Conservation (phyloP, 2,113 vertebrate genomes). For the Cnemophilus loriae region DNA sequence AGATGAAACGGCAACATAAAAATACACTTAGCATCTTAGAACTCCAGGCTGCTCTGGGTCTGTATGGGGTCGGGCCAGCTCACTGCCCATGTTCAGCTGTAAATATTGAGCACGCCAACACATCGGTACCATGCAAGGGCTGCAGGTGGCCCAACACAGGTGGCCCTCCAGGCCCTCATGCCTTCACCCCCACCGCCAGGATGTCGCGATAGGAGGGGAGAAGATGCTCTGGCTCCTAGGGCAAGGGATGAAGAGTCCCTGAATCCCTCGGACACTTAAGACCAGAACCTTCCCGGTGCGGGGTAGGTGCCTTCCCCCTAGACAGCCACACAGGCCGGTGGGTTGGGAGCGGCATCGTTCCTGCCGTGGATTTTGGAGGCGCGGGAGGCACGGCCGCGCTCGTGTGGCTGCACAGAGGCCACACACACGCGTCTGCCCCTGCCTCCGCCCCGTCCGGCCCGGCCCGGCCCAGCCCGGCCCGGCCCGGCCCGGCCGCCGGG, state of each 20-base stretch:
- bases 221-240: not conserved
- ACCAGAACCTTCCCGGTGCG: not conserved
- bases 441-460: too few species aligned
- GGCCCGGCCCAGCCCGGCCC: too few species aligned
- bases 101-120: fast-evolving
- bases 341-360: not conserved
- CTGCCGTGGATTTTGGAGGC: fast-evolving
- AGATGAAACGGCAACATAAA: not conserved
- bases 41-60: not conserved
- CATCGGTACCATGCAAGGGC: not conserved
- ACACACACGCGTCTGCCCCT: too few species aligned
- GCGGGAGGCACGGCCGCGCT: too few species aligned
- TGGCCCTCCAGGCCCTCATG: not conserved
- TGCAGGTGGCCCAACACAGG: not conserved
- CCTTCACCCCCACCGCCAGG: not conserved
- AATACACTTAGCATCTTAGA: not conserved
- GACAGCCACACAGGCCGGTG: not conserved
- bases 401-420: too few species aligned
- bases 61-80: not conserved
- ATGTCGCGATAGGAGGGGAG: not conserved
- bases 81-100: fast-evolving
- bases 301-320: too few species aligned
- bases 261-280: too few species aligned
- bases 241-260: not conserved
- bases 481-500: too few species aligned